Evolutionary conservation across 2,797 vertebrate species (phyloP), one percentile per base, ranked within the genome.

Genomic region (Micrastur ruficollis): DNA sequence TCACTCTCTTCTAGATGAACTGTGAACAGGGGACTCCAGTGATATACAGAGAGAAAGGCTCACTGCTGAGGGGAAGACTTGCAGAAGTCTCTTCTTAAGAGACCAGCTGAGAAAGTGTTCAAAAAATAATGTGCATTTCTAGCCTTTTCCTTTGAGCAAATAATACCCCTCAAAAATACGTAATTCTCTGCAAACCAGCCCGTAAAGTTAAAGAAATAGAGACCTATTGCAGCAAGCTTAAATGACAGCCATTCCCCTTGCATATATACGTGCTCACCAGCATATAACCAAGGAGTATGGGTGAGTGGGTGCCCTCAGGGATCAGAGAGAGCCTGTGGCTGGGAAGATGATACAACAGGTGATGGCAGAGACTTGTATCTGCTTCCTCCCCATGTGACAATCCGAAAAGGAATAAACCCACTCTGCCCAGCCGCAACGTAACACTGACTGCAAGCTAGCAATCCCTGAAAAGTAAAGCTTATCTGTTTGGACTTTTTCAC

Each of bases 1-100:
- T 95, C 15, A 2, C 73, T 92, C 38, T 86, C 53, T 97, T 94
- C 82, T 79, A 90, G 96, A 94, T 89, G 95, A 96, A 91, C 80
- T 82, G 71, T 96, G 93, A 90, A 27, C 96, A 86, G 74, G 85
- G 85, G 61, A 93, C 84, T 89, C 53, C 71, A 81, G 71, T 94
- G 92, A 96, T 95, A 96, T 91, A 97, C 68, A 90, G 73, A 82
- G 71, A 90, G 80, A 68, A 91, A 46, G 22, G 44, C 50, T 91
- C 11, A 68, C 46, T 74, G 82, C 72, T 94, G 76, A 89, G 63
- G 68, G 61, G 40, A 79, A 83, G 59, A 31, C 76, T 87, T 91
- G 27, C 61, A 83, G 36, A 61, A 95, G 14, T n/a, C 34, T 83
- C 34, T 53, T 80, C 89, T 86, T 81, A 86, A 81, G 38, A 90